Percentiles rank a stretch among this genome's conserved stretches.
These are phyloP conservation scores for Typhlichthys subterraneus DNA, from an alignment of 2,797 vertebrate genomes.

Conservation along the genomic window DNA sequence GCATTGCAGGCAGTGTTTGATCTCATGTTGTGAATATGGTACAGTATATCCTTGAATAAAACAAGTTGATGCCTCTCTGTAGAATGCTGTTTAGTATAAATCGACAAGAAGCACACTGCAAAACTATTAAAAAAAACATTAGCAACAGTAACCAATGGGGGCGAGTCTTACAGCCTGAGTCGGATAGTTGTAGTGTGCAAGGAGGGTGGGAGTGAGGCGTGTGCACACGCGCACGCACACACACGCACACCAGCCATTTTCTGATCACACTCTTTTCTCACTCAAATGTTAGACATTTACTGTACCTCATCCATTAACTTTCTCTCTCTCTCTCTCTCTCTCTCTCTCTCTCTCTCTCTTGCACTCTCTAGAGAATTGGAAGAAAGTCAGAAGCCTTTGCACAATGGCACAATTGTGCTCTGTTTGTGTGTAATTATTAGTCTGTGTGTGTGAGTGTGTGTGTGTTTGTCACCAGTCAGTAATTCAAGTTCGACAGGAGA, in stretches of 20 bases:
- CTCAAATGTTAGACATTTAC: too few relatives aligned
- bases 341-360: not conserved
- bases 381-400: not conserved
- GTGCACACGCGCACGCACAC: conserved; percentile 7
- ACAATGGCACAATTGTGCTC: not conserved
- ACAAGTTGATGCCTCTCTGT: too few relatives aligned
- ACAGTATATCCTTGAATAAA: too few relatives aligned
- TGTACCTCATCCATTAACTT: not conserved
- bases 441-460: not conserved
- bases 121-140: too few relatives aligned
- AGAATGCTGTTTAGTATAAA: too few relatives aligned
- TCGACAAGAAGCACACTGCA: too few relatives aligned
- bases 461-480: too few relatives aligned
- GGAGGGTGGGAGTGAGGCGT: conserved; percentile 59
- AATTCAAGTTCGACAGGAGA: too few relatives aligned
- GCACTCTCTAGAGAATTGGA: not conserved
- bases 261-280: not conserved
- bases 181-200: not conserved
- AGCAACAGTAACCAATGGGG: too few relatives aligned
- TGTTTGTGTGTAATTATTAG: not conserved
- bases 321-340: conserved; percentile 19
- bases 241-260: conserved; percentile 12
- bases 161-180: conserved; percentile 72
- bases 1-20: too few relatives aligned
- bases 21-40: too few relatives aligned